A percentile compares a stretch with the other conserved stretches of the same genome.
These are phyloP conservation scores for Phaethon lepturus DNA, from an alignment of 2,113 vertebrate species.

Conservation along the genomic window DNA sequence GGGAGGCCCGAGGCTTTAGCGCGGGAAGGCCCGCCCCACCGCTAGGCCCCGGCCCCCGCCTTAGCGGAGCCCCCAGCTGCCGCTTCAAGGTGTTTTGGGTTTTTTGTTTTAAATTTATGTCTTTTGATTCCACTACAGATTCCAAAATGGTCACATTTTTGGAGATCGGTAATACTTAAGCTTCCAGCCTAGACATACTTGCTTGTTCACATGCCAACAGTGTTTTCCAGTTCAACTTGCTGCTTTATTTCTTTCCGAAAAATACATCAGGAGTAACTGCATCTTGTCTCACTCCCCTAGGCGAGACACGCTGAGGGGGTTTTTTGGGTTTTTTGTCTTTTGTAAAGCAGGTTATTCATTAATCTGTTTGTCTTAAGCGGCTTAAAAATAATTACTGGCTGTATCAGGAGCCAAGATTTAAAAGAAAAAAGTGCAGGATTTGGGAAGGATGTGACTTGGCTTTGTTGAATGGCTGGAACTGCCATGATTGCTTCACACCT, in stretches of 20 bases:
- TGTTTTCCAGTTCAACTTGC: accelerated
- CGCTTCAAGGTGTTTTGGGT: not conserved
- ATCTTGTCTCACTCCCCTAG: not conserved
- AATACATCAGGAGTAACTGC: not conserved
- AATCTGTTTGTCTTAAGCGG: not conserved
- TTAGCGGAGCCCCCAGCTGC: accelerated
- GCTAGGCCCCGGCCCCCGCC: too few species aligned
- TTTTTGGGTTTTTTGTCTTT: not conserved
- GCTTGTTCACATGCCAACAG: accelerated
- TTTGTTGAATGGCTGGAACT: not conserved
- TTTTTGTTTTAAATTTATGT: not conserved
- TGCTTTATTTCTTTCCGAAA: not conserved
- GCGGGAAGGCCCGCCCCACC: accelerated
- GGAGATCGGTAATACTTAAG: not conserved
- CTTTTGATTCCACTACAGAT: not conserved
- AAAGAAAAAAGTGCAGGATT: not conserved
- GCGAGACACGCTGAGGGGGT: accelerated
- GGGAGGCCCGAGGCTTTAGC: not conserved
- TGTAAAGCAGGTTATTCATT: not conserved
- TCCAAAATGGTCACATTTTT: too few species aligned
- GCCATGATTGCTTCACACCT: not conserved
- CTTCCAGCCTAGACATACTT: not conserved
- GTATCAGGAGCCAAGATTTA: not conserved
- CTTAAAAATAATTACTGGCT: conserved; percentile 5
- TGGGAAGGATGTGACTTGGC: not conserved